Base-by-base conservation (phyloP, 2,113 vertebrate genomes). In the Verasper variegatus region DNA sequence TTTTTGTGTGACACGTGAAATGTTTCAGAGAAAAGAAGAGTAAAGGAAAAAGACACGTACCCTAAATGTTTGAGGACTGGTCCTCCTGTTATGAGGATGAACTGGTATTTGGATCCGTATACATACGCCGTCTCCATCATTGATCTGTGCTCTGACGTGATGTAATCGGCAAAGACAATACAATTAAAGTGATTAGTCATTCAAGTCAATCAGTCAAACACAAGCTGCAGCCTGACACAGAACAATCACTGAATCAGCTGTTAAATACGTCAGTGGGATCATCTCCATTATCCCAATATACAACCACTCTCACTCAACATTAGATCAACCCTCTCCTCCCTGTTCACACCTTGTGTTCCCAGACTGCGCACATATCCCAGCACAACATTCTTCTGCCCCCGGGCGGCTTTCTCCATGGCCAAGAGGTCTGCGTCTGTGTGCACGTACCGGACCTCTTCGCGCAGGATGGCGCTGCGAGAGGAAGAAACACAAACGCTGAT, bases 91-190 rank as follows among this genome's bases (percentile, higher is more conserved):
- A 96, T 98, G 85, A 98, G 93, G 71, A 97, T 95, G 91, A 99
- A 99, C 85, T 97, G 96, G 80, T 97, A 95, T 18, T 92, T 92
- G 59, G 94, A 94, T 40, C 97, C 97, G 9, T 98, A 97, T 52
- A 96, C 97, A 71, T 98, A 99, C 1, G 96, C 97, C 0, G 95
- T 94, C 93, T 98, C 98, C 97, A 99, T 98, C 80, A 99, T 92
- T 0, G 96, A 96, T 83, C 97, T 94, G 91, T 99, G 97, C 83
- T 97, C 98, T 99, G 4, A 74, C 42, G 40, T 18, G n/a, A 76
- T 0, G 51, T 35, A 68, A 77, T 49, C 20, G 77, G 26, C 27
- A 47, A 5, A 63, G 57, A 40, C 42, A 57, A 69, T 12, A n/a
- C 3, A 42, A 49, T 68, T 26, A 2, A 51, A 60, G 0, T 26